Evolutionary conservation across 2,888 invertebrate species (phyloP).

Genomic region (Catocala nupta): DNA sequence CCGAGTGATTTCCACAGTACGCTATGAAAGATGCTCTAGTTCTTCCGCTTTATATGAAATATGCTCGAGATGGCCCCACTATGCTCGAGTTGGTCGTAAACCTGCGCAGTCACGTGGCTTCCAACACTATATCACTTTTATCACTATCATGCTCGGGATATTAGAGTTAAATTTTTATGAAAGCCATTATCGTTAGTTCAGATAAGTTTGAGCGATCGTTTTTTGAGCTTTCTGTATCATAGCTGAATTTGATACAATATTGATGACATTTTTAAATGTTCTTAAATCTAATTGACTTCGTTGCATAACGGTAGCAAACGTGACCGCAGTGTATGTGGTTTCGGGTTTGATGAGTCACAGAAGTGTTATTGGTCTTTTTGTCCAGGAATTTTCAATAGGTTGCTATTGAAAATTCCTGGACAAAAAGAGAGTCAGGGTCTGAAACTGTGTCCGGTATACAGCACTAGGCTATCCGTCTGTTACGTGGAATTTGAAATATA

Average conservation of each 20-base stretch:
- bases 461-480: too few species aligned
- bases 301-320: too few species aligned
- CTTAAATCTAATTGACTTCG: too few species aligned
- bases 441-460: too few species aligned
- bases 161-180: conserved; percentile 9
- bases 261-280: not conserved
- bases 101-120: conserved; percentile 6
- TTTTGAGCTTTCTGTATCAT: not conserved
- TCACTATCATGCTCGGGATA: conserved; percentile 6
- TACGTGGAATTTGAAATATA: too few species aligned
- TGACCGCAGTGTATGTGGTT: too few species aligned
- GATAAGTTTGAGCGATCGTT: conserved; percentile 9
- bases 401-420: too few species aligned
- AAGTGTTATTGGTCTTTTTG: too few species aligned
- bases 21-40: conserved; percentile 1
- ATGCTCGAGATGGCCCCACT: conserved; percentile 2
- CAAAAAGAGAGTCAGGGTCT: too few species aligned
- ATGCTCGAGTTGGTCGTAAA: conserved; percentile 3
- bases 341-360: too few species aligned
- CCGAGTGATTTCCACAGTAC: not conserved
- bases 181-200: conserved; percentile 6
- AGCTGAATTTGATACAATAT: not conserved
- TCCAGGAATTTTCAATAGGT: too few species aligned
- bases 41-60: not conserved
- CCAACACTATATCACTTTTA: conserved; percentile 9